Conservation (phyloP, 2,797 vertebrate genomes). For the Leptodactylus fallax region DNA sequence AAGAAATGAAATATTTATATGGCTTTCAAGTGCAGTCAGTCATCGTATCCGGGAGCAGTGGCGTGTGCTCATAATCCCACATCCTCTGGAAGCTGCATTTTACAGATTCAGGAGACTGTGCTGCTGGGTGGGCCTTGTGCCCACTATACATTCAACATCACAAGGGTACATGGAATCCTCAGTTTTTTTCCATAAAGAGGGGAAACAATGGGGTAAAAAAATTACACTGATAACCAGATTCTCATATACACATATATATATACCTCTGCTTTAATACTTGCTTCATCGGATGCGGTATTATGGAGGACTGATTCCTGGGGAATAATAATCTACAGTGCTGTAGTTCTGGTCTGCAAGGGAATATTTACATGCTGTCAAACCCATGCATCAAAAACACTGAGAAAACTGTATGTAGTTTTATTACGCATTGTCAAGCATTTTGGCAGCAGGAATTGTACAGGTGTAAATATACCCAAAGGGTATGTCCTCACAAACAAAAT, state of each 20-base stretch:
- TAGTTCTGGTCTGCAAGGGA: too few relatives aligned
- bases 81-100: constrained; percentile 41
- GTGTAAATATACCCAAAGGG: too few relatives aligned
- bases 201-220: not conserved
- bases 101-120: constrained; percentile 19
- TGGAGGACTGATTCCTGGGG: not conserved
- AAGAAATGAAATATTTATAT: constrained; percentile 56
- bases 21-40: constrained; percentile 55
- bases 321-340: too few relatives aligned
- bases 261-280: not conserved
- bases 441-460: too few relatives aligned
- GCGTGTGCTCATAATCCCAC: constrained; percentile 52
- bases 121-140: constrained; percentile 25
- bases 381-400: too few relatives aligned
- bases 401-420: too few relatives aligned
- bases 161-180: not conserved
- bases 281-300: not conserved
- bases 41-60: constrained; percentile 50
- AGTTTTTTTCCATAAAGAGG: not conserved
- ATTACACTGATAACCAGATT: not conserved
- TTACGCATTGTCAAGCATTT: too few relatives aligned
- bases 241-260: not conserved
- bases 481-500: too few relatives aligned
- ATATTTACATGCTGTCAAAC: too few relatives aligned
- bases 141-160: not conserved